Conservation (phyloP, 2,797 vertebrate species). For the Hypotaenidia okinawae region DNA sequence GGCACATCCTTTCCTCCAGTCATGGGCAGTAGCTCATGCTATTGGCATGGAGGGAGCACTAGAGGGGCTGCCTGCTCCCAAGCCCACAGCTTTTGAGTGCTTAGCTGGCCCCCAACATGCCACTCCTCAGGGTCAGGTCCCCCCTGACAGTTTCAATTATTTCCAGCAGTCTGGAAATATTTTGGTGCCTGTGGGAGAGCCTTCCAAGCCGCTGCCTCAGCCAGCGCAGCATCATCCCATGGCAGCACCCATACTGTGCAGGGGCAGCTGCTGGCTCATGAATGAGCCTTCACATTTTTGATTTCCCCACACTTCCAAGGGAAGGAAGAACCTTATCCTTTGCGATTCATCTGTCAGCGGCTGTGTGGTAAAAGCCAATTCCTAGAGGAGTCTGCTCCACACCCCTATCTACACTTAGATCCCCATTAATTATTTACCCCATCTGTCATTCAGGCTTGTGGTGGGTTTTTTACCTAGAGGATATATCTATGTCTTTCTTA, state of each 20-base stretch:
- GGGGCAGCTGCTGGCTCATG: not conserved
- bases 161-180: not conserved
- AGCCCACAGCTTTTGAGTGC: not conserved
- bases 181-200: not conserved
- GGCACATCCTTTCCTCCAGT: not conserved
- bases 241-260: not conserved
- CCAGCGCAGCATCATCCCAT: not conserved
- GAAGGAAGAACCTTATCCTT: not conserved
- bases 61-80: not conserved
- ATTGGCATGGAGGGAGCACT: fast-evolving
- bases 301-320: not conserved
- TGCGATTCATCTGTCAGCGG: not conserved
- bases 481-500: not conserved
- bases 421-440: constrained; percentile 6
- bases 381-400: not conserved
- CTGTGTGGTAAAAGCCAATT: not conserved
- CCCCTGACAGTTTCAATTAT: not conserved
- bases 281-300: not conserved
- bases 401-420: not conserved
- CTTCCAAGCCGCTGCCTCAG: not conserved
- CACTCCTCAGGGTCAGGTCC: not conserved
- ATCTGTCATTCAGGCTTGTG: not conserved
- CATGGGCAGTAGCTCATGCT: fast-evolving
- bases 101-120: not conserved
- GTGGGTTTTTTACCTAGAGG: not conserved